phyloP scores from a whole-genome alignment of 2,797 vertebrate genomes.

The Galagoides demidoff region DNA sequence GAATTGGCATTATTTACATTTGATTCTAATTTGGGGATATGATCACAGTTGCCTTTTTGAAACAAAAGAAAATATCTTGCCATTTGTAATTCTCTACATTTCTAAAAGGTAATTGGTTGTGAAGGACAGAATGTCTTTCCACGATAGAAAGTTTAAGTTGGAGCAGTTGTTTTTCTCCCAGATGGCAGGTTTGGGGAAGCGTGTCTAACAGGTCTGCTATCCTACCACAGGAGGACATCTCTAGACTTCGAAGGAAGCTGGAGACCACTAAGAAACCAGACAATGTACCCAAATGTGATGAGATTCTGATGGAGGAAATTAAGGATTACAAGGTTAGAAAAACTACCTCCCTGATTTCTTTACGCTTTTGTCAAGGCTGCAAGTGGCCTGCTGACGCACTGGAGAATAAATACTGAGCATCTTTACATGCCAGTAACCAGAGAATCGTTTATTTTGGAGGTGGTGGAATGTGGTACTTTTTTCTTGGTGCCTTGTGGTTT shows the following conservation, averaged over 20 bases:
- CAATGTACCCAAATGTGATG: conserved; percentile 97
- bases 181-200: neutral
- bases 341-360: neutral
- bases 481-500: neutral
- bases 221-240: conserved; percentile 95
- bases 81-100: neutral
- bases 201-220: neutral
- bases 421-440: neutral
- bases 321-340: conserved; percentile 95
- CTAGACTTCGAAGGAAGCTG: conserved; percentile 95
- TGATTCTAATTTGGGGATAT: neutral
- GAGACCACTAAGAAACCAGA: conserved; percentile 99
- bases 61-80: conserved; percentile 25
- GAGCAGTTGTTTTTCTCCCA: conserved; percentile 11
- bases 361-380: neutral
- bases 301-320: conserved; percentile 98
- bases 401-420: neutral
- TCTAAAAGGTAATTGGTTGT: neutral
- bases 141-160: neutral
- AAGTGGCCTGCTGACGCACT: neutral
- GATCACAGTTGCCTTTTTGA: neutral
- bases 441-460: neutral
- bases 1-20: neutral
- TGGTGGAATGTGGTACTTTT: neutral
- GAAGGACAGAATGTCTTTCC: neutral